Conservation (phyloP, 2,888 invertebrate species). For the Drosophila kanekoi region DNA sequence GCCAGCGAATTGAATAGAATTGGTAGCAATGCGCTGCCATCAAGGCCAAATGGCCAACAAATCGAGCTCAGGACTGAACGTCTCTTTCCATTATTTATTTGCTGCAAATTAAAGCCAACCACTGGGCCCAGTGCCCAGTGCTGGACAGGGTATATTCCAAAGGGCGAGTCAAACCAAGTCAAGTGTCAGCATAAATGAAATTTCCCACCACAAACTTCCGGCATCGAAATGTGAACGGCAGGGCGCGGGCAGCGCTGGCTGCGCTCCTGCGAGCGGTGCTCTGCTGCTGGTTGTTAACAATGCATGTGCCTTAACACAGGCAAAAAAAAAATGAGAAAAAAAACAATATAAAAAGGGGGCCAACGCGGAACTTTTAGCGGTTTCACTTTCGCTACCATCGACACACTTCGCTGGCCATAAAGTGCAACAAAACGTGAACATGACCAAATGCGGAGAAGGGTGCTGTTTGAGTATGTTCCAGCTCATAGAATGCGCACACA, state of each 20-base stretch:
- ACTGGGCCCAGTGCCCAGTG: background rate
- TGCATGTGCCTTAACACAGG: conserved; percentile 62
- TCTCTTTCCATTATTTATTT: conserved; percentile 78
- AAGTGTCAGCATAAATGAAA: conserved; percentile 82
- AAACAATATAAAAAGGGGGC: conserved; percentile 16
- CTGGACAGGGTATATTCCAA: conserved; percentile 10
- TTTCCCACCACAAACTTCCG: conserved; percentile 82
- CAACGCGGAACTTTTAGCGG: conserved; percentile 61
- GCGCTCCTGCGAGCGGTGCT: conserved; percentile 12
- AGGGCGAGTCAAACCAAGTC: conserved; percentile 63
- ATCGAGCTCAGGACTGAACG: conserved; percentile 54
- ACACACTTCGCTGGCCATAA: conserved; percentile 76
- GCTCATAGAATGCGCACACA: conserved; percentile 55
- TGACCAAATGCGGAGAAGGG: conserved; percentile 4
- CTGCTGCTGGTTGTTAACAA: conserved; percentile 60
- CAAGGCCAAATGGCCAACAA: conserved; percentile 73
- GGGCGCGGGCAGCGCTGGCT: conserved; percentile 1
- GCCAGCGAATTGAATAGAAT: conserved; percentile 50
- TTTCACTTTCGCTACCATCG: conserved; percentile 75
- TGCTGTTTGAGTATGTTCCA: conserved; percentile 47
- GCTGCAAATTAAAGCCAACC: conserved; percentile 71
- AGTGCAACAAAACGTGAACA: conserved; percentile 73
- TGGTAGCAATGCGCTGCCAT: conserved; percentile 24
- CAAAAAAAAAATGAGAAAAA: background rate
- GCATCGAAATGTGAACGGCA: conserved; percentile 33